Conservation (phyloP, 2,113 vertebrate species). For the Solenodon paradoxus region DNA sequence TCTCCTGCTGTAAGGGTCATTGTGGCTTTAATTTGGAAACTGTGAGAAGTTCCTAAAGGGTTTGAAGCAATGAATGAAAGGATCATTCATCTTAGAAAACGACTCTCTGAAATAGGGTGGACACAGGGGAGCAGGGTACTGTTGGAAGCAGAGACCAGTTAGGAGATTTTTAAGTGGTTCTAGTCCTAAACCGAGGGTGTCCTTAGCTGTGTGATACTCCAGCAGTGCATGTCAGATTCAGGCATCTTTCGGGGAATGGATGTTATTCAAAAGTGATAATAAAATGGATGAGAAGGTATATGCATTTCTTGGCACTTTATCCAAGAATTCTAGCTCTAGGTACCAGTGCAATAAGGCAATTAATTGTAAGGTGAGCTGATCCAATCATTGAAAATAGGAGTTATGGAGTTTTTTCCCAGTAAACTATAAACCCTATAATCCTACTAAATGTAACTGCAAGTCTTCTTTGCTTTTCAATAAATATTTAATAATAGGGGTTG, state of each 20-base stretch:
- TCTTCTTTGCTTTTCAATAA: constrained; percentile 54
- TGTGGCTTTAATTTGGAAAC: background rate
- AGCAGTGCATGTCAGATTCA: background rate
- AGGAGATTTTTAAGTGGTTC: background rate
- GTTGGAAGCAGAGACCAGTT: background rate
- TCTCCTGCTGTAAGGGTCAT: background rate
- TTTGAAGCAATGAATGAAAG: background rate
- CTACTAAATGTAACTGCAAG: constrained; percentile 41
- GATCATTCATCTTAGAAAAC: background rate
- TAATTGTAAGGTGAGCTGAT: constrained; percentile 36
- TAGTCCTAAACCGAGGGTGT: too few relatives aligned
- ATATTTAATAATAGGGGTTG: constrained; percentile 47
- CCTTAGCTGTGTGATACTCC: background rate
- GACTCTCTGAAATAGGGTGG: background rate
- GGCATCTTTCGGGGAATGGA: background rate
- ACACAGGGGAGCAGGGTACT: background rate
- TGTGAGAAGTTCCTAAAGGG: background rate
- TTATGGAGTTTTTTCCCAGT: background rate
- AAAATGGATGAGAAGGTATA: background rate
- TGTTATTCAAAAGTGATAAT: background rate
- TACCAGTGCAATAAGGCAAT: background rate
- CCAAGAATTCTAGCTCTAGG: background rate
- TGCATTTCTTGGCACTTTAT: background rate
- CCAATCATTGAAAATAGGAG: background rate
- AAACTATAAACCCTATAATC: constrained; percentile 47